Evolutionary conservation across 2,113 vertebrate species (phyloP), one percentile per base, ranked within the genome.

Genomic region (Channa argus): DNA sequence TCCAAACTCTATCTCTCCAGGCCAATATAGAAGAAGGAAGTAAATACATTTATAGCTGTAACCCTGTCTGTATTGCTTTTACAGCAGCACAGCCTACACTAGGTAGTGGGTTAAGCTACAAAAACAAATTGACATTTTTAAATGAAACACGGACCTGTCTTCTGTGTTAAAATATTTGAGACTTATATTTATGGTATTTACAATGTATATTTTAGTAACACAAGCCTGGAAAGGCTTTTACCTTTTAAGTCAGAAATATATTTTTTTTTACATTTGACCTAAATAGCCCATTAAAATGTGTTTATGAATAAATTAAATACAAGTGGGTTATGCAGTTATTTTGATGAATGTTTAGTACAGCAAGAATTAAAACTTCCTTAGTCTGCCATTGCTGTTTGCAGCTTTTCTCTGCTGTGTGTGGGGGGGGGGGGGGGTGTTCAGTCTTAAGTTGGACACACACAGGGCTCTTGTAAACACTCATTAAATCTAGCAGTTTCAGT

Each of bases 321-420:
- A 69, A 63, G 62, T 43, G 14, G 55, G 49, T 14, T 12, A 7
- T 13, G 36, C 37, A 44, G 14, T 37, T 24, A 45, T 60, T 6
- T 41, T 61, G 13, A 65, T 82, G 39, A n/a, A 45, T 76, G 47
- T 71, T 62, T 43, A 55, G 75, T 64, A 58, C 52, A 80, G 66
- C 47, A 50, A 60, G 44, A 24, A 51, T 67, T 68, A 71, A 77
- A 36, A 52, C 51, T 71, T 37, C 45, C 45, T 71, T 50, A 56
- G 73, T 39, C n/a, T 55, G 46, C 11, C 13, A 43, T n/a, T 45
- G 66, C 44, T 44, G 51, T 49, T 65, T 50, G 37, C 41, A 43
- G 47, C 36, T 24, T 24, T 24, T 24, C 24, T 24, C 24, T 58
- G 49, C 60, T 56, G 59, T 47, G 3, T 44, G 13, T n/a, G n/a